phyloP scores from a whole-genome alignment of 2,113 vertebrate genomes.

The Bos indicus region DNA sequence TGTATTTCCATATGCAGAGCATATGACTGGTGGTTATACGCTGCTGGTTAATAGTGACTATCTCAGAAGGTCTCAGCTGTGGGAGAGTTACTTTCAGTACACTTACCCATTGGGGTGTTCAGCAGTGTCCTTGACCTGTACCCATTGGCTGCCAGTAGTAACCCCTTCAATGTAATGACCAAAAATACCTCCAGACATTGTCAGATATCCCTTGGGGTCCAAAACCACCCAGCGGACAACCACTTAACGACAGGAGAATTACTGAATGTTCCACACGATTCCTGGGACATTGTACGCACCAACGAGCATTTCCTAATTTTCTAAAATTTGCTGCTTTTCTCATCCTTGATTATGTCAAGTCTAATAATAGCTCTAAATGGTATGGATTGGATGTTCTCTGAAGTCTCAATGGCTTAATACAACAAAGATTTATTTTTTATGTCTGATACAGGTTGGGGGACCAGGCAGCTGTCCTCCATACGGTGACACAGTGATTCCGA shows the following conservation, averaged over 20 bases:
- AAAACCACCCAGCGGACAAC: not conserved
- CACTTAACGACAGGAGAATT: not conserved
- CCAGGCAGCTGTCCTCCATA: not conserved
- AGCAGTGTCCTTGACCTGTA: not conserved
- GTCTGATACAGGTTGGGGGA: not conserved
- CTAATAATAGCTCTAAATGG: not conserved
- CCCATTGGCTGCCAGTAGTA: not conserved
- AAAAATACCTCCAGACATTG: not conserved
- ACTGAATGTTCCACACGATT: not conserved
- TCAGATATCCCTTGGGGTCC: not conserved
- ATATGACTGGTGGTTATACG: not conserved
- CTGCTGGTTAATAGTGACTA: too few species aligned
- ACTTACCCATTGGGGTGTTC: not conserved
- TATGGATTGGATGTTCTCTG: not conserved
- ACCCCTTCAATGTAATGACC: not conserved
- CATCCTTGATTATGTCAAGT: not conserved
- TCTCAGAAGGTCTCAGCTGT: not conserved
- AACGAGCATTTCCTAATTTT: constrained; percentile 10
- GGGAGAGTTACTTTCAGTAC: not conserved
- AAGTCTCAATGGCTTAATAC: not conserved
- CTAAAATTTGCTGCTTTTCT: not conserved
- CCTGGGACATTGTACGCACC: not conserved
- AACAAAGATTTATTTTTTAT: not conserved
- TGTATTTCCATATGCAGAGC: not conserved
- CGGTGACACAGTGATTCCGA: not conserved